Evolutionary conservation across 2,888 invertebrate species (phyloP).

Genomic region (Limenitis arthemis): DNA sequence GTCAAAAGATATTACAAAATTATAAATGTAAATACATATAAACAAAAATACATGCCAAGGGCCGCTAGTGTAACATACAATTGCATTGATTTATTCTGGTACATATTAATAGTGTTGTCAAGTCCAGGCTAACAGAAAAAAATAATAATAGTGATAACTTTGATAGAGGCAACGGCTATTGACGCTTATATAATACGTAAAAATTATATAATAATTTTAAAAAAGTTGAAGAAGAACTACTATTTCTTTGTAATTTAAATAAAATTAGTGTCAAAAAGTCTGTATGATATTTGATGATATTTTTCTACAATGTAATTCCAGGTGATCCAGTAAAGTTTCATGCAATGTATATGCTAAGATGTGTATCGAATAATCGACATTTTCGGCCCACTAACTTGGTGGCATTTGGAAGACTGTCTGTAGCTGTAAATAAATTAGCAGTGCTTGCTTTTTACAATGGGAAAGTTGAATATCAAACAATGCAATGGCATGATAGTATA

Average conservation of each 20-base stretch:
- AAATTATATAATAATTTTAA: too few species aligned
- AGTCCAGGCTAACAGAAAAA: too few species aligned
- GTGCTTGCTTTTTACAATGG: slow-evolving; percentile 74
- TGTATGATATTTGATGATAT: slow-evolving; percentile 5
- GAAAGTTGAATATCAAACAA: slow-evolving; percentile 67
- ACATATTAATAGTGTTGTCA: too few species aligned
- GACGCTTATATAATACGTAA: too few species aligned
- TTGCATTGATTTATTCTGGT: too few species aligned
- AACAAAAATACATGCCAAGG: too few species aligned
- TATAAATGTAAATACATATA: too few species aligned
- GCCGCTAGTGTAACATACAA: too few species aligned
- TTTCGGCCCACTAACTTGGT: slow-evolving; percentile 73
- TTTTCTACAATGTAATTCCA: slow-evolving; percentile 43
- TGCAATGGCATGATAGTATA: slow-evolving; percentile 71
- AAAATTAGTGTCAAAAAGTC: neutral
- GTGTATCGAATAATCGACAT: slow-evolving; percentile 64
- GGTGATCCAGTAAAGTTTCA: slow-evolving; percentile 88
- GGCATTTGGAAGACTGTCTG: slow-evolving; percentile 79
- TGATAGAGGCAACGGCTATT: too few species aligned
- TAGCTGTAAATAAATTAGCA: slow-evolving; percentile 83
- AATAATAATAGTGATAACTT: too few species aligned
- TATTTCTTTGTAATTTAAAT: neutral
- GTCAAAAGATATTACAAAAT: too few species aligned
- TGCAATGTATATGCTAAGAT: slow-evolving; percentile 82
- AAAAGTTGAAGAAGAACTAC: too few species aligned